These are phyloP conservation scores for Leptonema lineaticorne DNA, from an alignment of 1,140 invertebrate species.

Conservation along the genomic window DNA sequence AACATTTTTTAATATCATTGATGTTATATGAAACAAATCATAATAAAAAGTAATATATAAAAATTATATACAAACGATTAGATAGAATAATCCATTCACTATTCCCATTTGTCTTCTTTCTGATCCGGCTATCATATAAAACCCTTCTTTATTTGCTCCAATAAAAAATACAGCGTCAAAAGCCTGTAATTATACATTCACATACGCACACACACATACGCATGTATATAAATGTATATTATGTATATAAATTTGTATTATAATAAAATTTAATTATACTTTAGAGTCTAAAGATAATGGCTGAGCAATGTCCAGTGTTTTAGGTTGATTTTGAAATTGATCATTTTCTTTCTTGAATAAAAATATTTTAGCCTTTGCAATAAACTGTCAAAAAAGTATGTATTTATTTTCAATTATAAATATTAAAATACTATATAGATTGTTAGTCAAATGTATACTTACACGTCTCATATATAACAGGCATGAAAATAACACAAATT, in stretches of 20 bases:
- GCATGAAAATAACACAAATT: conserved; percentile 59
- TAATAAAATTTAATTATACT: too few relatives aligned
- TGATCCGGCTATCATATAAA: conserved; percentile 56
- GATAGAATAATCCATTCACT: conserved; percentile 59
- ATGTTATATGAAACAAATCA: background rate
- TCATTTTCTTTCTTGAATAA: conserved; percentile 7
- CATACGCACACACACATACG: background rate
- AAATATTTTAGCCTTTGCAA: conserved; percentile 54
- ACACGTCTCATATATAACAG: conserved; percentile 60
- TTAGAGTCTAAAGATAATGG: conserved; percentile 59
- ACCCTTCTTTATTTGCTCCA: conserved; percentile 52
- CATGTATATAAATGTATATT: background rate
- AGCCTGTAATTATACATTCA: conserved; percentile 50
- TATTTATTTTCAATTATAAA: background rate
- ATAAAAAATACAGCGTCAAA: conserved; percentile 66
- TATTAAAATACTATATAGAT: background rate
- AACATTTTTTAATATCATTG: background rate
- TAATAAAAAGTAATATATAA: background rate
- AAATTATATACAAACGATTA: conserved; percentile 51
- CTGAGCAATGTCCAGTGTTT: conserved; percentile 59
- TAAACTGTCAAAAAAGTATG: conserved; percentile 55
- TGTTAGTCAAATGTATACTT: conserved; percentile 42
- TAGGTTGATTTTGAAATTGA: background rate
- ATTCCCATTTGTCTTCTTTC: conserved; percentile 58
- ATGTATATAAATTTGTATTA: conserved; percentile 19